These are phyloP conservation scores for Monopterus albus DNA, from an alignment of 2,113 vertebrate species.

Conservation along the genomic window DNA sequence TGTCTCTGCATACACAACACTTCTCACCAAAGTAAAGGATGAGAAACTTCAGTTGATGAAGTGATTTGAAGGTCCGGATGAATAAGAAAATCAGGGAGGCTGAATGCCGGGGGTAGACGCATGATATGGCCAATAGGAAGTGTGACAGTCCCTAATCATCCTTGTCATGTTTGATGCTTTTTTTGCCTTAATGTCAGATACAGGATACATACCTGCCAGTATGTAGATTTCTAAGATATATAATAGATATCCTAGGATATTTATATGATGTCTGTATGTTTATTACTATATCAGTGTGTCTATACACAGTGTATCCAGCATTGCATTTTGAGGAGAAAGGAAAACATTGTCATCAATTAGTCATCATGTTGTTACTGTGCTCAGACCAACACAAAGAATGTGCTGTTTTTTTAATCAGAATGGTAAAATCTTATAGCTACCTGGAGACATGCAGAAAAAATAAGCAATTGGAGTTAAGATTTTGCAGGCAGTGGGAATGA, in stretches of 20 bases:
- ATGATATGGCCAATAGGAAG: constrained; percentile 53
- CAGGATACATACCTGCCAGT: constrained; percentile 78
- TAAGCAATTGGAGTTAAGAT: not conserved
- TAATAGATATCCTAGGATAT: constrained; percentile 78
- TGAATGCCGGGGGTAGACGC: constrained; percentile 60
- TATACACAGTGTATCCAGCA: constrained; percentile 71
- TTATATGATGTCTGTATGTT: constrained; percentile 78
- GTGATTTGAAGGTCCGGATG: constrained; percentile 35
- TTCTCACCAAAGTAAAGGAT: constrained; percentile 80
- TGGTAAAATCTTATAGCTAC: constrained; percentile 39
- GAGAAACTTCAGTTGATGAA: constrained; percentile 45
- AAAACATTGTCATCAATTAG: constrained; percentile 60
- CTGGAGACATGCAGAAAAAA: constrained; percentile 27
- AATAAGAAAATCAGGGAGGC: constrained; percentile 63
- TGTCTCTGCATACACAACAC: constrained; percentile 63
- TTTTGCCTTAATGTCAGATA: constrained; percentile 84
- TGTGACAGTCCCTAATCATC: constrained; percentile 71
- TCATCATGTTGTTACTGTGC: constrained; percentile 58
- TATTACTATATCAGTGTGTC: constrained; percentile 74
- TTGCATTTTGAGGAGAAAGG: constrained; percentile 58
- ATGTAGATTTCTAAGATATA: constrained; percentile 79
- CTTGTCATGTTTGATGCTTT: constrained; percentile 80
- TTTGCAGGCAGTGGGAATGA: constrained; percentile 11
- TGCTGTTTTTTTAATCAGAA: constrained; percentile 63
- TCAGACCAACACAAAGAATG: constrained; percentile 75